These are phyloP conservation scores for Lophius piscatorius DNA, from an alignment of 2,113 vertebrate species.

Conservation along the genomic window DNA sequence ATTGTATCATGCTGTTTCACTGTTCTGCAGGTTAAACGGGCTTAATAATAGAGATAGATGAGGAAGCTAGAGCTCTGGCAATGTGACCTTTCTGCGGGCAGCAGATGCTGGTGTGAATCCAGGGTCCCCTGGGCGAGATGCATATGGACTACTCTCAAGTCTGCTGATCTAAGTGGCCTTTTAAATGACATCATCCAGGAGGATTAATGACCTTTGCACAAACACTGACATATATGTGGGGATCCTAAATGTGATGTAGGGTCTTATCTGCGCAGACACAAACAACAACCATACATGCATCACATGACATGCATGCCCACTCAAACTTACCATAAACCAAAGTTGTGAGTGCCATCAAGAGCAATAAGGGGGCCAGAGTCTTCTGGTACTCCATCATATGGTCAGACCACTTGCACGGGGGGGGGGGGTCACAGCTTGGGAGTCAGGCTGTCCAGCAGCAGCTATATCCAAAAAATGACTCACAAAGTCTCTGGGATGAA, in stretches of 20 bases:
- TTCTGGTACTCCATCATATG: conserved; percentile 74
- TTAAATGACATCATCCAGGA: conserved; percentile 54
- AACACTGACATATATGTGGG: neutral
- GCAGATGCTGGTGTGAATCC: conserved; percentile 64
- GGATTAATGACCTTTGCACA: conserved; percentile 16
- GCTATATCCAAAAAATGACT: conserved; percentile 15
- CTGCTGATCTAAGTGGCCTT: conserved; percentile 54
- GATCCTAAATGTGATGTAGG: neutral
- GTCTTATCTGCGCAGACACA: conserved; percentile 47
- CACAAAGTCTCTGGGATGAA: conserved; percentile 9
- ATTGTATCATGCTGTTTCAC: neutral
- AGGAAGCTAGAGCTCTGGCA: conserved; percentile 5
- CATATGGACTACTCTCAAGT: conserved; percentile 47
- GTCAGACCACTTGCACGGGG: too few relatives aligned
- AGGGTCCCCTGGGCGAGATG: conserved; percentile 57
- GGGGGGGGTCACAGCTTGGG: conserved; percentile 3
- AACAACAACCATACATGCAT: conserved; percentile 15
- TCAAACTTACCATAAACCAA: conserved; percentile 76
- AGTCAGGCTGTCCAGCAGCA: conserved; percentile 36
- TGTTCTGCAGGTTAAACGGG: conserved; percentile 34
- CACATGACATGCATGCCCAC: neutral
- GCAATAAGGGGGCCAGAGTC: conserved; percentile 52
- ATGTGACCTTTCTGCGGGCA: conserved; percentile 44
- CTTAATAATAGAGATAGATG: conserved; percentile 62
- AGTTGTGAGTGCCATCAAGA: conserved; percentile 63